Base-by-base conservation (phyloP, 2,888 invertebrate species). In the Tinea trinotella region DNA sequence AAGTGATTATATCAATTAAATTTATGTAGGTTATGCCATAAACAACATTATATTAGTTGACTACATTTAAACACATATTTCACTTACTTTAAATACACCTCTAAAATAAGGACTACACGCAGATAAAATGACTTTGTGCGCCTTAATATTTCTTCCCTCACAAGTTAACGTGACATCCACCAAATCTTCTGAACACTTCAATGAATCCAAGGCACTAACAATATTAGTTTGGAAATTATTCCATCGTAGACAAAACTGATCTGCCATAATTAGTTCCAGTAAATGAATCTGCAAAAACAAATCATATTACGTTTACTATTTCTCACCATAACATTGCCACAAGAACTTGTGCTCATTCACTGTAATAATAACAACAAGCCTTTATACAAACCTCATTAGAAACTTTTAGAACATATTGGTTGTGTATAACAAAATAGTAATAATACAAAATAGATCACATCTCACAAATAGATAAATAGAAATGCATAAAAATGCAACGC, bases 91-190 rank as follows among this genome's bases (percentile, higher is more conserved):
- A 83, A 91, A 91, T 70, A 92, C 90, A 75, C 88, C 90, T 71
- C 91, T 88, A 81, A 92, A 92, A 83, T 92, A 92, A 63, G 91
- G 90, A 71, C 91, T 92, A 79, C 91, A 92, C 60, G 91, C 91
- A 64, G 91, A 91, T 71, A 92, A 79, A 71, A 92, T 91, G 67
- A 92, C 90, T 88, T 91, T 92, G 70, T 92, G 92, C 62, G 92
- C 92, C 84, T 90, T 90, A 71, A 92, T 88, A 71, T 89, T 90
- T 72, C 87, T 87, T 62, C 91, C 92, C 76, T 92, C 92, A 71
- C 91, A 91, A 64, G 91, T 90, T 66, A 92, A 82, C 58, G 92
- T 92, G 64, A 92, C 91, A 78, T 92, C 92, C 56, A 91, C 91
- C 64, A 92, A 84, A 76, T 91, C 90, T 76, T 91, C 91, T 9